These are phyloP conservation scores for Noctua pronuba DNA, from an alignment of 2,888 invertebrate genomes.

Conservation along the genomic window DNA sequence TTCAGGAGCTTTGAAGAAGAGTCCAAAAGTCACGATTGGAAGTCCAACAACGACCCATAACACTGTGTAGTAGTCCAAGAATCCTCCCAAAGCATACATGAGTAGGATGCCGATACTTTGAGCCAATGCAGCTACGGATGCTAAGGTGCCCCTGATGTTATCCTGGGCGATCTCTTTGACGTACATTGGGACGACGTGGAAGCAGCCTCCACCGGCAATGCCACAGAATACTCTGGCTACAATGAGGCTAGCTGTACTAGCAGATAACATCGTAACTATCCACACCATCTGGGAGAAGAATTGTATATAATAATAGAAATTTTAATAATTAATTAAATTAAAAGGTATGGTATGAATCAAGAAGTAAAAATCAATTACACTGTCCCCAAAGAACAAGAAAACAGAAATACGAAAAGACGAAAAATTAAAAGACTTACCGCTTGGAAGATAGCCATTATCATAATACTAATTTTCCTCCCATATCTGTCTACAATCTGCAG, in stretches of 20 bases:
- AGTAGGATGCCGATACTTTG: slow-evolving; percentile 76
- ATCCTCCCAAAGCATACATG: slow-evolving; percentile 77
- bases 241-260: slow-evolving; percentile 68
- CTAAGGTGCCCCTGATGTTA: slow-evolving; percentile 75
- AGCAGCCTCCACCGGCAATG: slow-evolving; percentile 74
- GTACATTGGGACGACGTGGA: slow-evolving; percentile 77
- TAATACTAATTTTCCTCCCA: slow-evolving; percentile 83
- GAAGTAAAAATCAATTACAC: background rate
- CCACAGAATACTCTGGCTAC: slow-evolving; percentile 75
- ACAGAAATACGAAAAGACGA: background rate
- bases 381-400: background rate
- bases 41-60: slow-evolving; percentile 72
- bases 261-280: slow-evolving; percentile 70
- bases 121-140: slow-evolving; percentile 70
- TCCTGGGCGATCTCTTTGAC: slow-evolving; percentile 80
- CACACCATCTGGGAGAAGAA: slow-evolving; percentile 70
- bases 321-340: background rate
- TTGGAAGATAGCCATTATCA: slow-evolving; percentile 85
- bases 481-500: slow-evolving; percentile 80
- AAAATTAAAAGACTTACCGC: slow-evolving; percentile 75
- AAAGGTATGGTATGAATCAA: background rate
- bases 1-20: slow-evolving; percentile 79
- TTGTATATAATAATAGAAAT: background rate
- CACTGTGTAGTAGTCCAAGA: slow-evolving; percentile 74
- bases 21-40: slow-evolving; percentile 68